Conservation (phyloP, 2,113 vertebrate species). For the Ceuthmochares aereus region DNA sequence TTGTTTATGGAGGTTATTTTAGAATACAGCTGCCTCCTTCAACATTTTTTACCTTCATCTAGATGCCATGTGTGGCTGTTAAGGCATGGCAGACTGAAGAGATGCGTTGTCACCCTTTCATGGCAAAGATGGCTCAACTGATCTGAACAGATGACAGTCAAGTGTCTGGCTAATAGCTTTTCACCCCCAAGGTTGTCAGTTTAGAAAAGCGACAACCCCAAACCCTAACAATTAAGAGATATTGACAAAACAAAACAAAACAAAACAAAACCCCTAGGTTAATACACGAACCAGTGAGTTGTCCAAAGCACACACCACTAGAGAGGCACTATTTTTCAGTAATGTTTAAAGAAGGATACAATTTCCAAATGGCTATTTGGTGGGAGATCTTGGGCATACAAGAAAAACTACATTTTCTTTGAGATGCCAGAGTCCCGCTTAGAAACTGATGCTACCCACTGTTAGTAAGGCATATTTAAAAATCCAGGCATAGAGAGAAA, state of each 20-base stretch:
- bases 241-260: not conserved
- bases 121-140: not conserved
- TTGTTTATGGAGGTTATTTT: not conserved
- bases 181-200: not conserved
- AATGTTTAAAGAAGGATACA: not conserved
- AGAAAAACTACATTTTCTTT: not conserved
- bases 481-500: not conserved
- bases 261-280: not conserved
- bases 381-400: not conserved
- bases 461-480: not conserved
- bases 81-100: not conserved
- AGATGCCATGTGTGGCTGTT: not conserved
- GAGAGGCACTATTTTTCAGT: not conserved
- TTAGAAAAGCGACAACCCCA: not conserved
- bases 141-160: rapidly evolving
- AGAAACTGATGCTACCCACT: not conserved
- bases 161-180: not conserved
- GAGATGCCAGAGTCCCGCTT: not conserved
- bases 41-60: not conserved
- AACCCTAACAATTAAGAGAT: not conserved
- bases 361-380: not conserved
- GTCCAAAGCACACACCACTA: not conserved
- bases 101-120: not conserved
- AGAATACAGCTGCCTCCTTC: not conserved
- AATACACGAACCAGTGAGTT: not conserved